These are phyloP conservation scores for Caenorhabditis doughertyi DNA, from an alignment of 2,888 invertebrate genomes.

Conservation along the genomic window DNA sequence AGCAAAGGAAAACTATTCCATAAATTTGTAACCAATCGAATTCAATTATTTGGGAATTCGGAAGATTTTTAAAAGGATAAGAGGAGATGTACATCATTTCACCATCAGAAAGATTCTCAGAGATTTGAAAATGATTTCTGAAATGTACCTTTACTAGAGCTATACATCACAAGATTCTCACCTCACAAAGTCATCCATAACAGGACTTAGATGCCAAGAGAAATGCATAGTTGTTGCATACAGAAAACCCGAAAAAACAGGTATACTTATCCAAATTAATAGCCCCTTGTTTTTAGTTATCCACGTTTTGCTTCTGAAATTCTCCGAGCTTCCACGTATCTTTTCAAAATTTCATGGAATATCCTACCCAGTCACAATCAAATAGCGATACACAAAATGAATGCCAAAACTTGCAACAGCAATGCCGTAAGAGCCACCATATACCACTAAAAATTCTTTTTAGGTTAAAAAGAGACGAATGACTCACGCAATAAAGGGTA, in stretches of 20 bases:
- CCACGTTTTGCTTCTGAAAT: not conserved
- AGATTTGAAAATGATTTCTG: no score
- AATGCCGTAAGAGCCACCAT: slow-evolving; percentile 11
- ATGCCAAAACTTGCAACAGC: slow-evolving; percentile 18
- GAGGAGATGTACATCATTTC: not conserved
- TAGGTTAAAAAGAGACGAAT: no score
- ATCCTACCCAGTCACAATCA: not conserved
- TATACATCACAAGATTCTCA: not conserved
- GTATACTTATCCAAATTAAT: slow-evolving; percentile 4
- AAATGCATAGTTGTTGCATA: not conserved
- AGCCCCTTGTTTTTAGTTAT: not conserved
- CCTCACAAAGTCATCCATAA: slow-evolving; percentile 6
- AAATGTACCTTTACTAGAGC: no score
- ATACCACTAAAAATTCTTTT: slow-evolving; percentile 8
- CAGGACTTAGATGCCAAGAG: not conserved
- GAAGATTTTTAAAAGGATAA: not conserved
- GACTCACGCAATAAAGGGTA: slow-evolving; percentile 11
- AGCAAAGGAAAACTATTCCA: not conserved
- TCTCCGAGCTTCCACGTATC: not conserved
- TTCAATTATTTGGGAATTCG: not conserved
- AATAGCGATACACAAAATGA: slow-evolving; percentile 30
- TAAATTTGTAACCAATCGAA: slow-evolving; percentile 12
- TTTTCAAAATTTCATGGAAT: not conserved
- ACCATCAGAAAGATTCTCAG: not conserved
- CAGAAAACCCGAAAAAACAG: not conserved